These are phyloP conservation scores for Champsocephalus esox DNA, from an alignment of 2,797 vertebrate species.

Conservation along the genomic window DNA sequence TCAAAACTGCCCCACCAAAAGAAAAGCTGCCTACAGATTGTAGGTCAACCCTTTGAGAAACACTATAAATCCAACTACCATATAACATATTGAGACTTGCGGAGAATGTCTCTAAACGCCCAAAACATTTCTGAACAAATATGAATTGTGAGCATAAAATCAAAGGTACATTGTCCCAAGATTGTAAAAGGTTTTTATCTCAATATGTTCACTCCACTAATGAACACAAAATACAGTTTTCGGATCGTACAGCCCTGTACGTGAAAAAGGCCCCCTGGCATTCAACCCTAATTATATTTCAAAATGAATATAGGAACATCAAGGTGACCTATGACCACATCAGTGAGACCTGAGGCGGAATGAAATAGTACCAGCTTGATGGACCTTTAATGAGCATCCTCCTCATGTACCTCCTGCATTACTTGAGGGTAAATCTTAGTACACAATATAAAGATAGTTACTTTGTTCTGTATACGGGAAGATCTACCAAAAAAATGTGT, in stretches of 20 bases:
- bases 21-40: too few species aligned
- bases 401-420: neutral
- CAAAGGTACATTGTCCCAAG: too few species aligned
- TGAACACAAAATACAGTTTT: neutral
- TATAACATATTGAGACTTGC: too few species aligned
- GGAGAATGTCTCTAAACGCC: too few species aligned
- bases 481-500: neutral
- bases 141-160: too few species aligned
- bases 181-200: too few species aligned
- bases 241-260: neutral
- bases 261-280: neutral
- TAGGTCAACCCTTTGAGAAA: too few species aligned
- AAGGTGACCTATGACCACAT: constrained; percentile 20
- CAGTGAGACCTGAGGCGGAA: constrained; percentile 20
- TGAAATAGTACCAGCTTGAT: neutral
- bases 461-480: neutral
- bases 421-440: neutral
- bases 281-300: neutral
- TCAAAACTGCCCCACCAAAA: too few species aligned
- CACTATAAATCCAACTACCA: too few species aligned
- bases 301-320: constrained; percentile 3
- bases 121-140: too few species aligned
- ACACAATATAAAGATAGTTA: neutral
- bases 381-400: neutral
- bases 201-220: neutral